Percentiles rank a stretch among this genome's conserved stretches.
These are phyloP conservation scores for Vesta saturnalis DNA, from an alignment of 2,888 invertebrate species.

Conservation along the genomic window DNA sequence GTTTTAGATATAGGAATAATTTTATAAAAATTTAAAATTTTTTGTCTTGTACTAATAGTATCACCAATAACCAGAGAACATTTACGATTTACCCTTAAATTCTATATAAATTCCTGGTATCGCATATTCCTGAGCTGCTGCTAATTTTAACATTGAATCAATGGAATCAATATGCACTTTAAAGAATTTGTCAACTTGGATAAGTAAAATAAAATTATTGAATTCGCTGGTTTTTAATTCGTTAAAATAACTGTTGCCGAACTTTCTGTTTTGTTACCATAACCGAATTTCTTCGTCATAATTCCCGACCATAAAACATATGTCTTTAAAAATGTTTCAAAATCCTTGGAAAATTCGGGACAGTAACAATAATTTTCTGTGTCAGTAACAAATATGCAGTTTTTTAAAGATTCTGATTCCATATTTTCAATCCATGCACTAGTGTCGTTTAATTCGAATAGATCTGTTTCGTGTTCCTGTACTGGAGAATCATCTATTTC, in stretches of 20 bases:
- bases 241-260: background rate
- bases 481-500: no score
- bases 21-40: no score
- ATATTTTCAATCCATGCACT: background rate
- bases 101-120: no score
- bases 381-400: background rate
- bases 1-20: no score
- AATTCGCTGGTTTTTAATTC: background rate
- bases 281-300: background rate
- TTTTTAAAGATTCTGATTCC: background rate
- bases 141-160: no score
- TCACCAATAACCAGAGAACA: no score
- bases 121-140: background rate
- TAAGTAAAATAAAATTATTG: background rate
- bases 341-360: no score
- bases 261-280: background rate
- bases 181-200: background rate
- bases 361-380: no score
- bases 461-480: background rate
- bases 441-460: background rate
- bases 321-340: background rate
- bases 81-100: no score
- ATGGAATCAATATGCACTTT: background rate
- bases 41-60: no score
- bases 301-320: background rate